Conservation (phyloP, 2,888 invertebrate genomes). For the Cantharis lateralis region DNA sequence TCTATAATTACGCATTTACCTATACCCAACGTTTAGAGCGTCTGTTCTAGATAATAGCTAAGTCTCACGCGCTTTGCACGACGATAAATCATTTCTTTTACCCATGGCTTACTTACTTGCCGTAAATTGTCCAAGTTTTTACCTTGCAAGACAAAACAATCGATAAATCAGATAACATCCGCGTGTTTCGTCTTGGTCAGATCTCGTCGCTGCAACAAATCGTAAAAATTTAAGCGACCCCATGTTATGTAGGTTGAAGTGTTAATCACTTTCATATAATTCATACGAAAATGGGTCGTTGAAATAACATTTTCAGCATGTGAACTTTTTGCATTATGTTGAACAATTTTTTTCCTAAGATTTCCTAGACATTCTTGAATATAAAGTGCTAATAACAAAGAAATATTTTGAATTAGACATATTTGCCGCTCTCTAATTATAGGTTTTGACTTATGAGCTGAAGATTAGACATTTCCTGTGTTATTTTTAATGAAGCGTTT, state of each 20-base stretch:
- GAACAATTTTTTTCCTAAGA: background rate
- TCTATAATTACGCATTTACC: background rate
- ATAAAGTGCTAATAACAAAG: conserved; percentile 3
- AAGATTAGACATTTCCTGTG: background rate
- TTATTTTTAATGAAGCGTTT: background rate
- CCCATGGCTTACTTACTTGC: background rate
- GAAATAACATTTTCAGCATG: background rate
- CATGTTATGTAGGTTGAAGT: background rate
- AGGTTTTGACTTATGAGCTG: background rate
- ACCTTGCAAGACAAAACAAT: background rate
- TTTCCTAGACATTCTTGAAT: background rate
- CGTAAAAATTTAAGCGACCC: too few species aligned
- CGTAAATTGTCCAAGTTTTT: background rate
- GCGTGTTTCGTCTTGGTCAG: background rate
- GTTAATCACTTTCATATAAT: background rate
- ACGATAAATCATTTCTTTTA: conserved; percentile 1
- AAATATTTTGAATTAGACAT: background rate
- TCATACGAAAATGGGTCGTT: background rate
- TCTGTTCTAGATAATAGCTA: background rate
- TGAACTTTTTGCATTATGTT: background rate
- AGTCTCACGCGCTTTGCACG: background rate
- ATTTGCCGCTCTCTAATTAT: background rate
- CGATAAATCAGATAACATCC: background rate
- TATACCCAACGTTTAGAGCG: background rate
- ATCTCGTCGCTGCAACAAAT: background rate